Evolutionary conservation across 2,113 vertebrate species (phyloP).

Genomic region (Megalops atlanticus): DNA sequence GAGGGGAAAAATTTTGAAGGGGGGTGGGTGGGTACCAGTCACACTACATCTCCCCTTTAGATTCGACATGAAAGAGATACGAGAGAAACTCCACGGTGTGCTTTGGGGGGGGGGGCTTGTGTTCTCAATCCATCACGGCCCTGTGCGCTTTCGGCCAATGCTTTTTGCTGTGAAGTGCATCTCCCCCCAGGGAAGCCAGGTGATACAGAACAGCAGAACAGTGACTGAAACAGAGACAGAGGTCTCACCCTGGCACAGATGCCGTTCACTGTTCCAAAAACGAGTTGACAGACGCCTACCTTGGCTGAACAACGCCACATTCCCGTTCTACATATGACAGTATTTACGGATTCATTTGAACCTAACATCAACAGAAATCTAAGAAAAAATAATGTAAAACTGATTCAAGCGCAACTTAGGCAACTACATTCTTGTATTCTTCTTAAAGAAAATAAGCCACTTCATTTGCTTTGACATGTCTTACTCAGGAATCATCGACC

Average conservation of each 20-base stretch:
- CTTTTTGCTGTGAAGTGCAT: neutral
- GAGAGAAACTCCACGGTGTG: neutral
- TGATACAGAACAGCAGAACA: neutral
- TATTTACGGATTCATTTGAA: too few species aligned
- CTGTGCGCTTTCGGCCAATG: neutral
- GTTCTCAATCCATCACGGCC: neutral
- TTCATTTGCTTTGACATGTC: too few species aligned
- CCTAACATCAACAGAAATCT: too few species aligned
- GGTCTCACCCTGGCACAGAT: neutral
- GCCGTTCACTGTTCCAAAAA: neutral
- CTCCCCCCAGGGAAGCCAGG: neutral
- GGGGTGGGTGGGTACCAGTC: neutral
- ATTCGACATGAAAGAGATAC: neutral
- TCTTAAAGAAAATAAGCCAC: too few species aligned
- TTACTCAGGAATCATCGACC: too few species aligned
- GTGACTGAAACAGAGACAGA: neutral
- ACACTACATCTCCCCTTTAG: neutral
- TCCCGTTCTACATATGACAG: too few species aligned
- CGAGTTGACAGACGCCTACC: neutral
- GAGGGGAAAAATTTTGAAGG: neutral
- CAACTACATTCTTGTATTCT: too few species aligned
- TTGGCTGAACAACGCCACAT: neutral
- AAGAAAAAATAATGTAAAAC: too few species aligned
- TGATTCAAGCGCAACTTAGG: too few species aligned
- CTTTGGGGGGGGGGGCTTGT: neutral